Conservation (phyloP, 2,888 invertebrate genomes). For the Drosophila nr. perissopoda region DNA sequence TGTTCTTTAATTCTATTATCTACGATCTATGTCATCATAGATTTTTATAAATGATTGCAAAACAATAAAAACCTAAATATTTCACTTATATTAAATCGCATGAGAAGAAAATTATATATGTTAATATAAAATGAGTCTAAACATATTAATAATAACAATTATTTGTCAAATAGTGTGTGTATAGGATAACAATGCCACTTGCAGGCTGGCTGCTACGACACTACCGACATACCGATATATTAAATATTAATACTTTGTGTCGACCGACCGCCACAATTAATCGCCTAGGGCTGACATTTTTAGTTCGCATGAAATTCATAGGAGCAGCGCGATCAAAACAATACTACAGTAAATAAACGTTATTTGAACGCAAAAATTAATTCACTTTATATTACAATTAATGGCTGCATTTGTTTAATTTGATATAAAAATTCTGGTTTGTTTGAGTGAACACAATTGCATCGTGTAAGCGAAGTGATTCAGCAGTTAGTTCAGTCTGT, state of each 20-base stretch:
- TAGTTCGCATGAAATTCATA: background rate
- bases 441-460: background rate
- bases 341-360: background rate
- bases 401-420: background rate
- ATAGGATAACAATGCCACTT: background rate
- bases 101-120: background rate
- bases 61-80: background rate
- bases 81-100: background rate
- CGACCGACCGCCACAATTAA: conserved; percentile 27
- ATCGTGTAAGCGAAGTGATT: conserved; percentile 26
- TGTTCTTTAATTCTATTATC: background rate
- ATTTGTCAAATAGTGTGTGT: conserved; percentile 11
- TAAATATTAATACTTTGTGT: background rate
- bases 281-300: conserved; percentile 1
- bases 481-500: conserved; percentile 13
- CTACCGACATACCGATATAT: background rate
- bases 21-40: background rate
- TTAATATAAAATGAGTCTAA: background rate
- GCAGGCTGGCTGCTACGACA: conserved; percentile 12
- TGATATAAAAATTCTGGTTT: background rate
- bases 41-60: background rate
- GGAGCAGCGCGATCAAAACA: too few relatives aligned
- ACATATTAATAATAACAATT: background rate
- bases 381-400: background rate
- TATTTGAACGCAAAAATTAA: background rate